Evolutionary conservation across 2,113 vertebrate genomes (phyloP).

Genomic region (Syrmaticus mikado): DNA sequence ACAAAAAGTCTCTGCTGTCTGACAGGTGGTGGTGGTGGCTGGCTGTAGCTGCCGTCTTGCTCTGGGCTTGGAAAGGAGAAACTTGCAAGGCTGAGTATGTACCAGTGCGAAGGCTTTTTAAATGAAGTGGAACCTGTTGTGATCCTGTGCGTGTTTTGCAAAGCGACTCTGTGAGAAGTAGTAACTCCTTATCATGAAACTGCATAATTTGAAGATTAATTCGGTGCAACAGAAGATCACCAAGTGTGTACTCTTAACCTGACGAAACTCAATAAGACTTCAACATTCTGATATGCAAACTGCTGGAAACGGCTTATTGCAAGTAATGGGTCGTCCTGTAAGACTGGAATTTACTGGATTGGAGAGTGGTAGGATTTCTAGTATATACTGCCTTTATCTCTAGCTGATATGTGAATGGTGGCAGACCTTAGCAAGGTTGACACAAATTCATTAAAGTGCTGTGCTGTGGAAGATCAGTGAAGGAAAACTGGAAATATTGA

Average conservation of each 20-base stretch:
- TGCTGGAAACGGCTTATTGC: neutral
- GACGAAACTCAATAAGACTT: neutral
- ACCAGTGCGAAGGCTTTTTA: neutral
- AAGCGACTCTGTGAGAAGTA: neutral
- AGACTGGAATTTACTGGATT: neutral
- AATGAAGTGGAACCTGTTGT: neutral
- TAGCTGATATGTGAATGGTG: neutral
- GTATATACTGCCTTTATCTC: neutral
- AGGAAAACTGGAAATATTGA: neutral
- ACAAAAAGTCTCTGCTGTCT: neutral
- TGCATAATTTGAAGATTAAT: neutral
- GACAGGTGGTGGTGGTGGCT: neutral
- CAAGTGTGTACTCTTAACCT: neutral
- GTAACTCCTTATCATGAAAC: neutral
- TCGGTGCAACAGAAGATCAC: neutral
- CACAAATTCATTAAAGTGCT: neutral
- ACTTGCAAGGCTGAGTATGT: neutral
- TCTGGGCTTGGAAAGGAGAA: neutral
- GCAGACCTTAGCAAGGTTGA: neutral
- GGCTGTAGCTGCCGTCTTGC: accelerated
- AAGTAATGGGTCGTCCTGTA: neutral
- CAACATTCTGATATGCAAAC: neutral
- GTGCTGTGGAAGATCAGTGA: neutral
- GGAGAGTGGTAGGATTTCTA: neutral
- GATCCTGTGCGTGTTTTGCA: neutral